Conservation (phyloP, 2,888 invertebrate species). For the Leptinotarsa tumamoca region DNA sequence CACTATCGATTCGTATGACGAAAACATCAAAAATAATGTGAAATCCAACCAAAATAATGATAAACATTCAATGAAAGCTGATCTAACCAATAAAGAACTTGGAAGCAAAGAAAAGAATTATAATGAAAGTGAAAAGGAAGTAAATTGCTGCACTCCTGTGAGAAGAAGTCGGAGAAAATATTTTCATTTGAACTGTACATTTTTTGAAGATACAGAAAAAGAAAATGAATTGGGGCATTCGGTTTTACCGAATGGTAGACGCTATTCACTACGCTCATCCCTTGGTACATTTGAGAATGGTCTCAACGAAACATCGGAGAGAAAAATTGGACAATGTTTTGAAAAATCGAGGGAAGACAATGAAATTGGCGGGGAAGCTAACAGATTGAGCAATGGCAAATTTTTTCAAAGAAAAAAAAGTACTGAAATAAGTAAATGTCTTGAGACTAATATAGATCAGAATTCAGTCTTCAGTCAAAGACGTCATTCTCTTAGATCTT, state of each 20-base stretch:
- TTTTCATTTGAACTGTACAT: not conserved
- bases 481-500: not conserved
- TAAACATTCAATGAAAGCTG: not conserved
- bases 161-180: not conserved
- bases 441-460: not conserved
- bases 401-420: too few relatives aligned
- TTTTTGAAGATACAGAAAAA: not conserved
- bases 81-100: not conserved
- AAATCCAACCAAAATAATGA: not conserved
- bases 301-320: not conserved
- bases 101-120: not conserved
- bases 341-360: too few relatives aligned
- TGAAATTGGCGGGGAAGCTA: too few relatives aligned
- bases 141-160: not conserved
- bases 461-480: not conserved
- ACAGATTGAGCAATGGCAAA: too few relatives aligned
- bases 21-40: not conserved
- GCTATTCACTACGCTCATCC: conserved; percentile 1
- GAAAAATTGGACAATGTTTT: too few relatives aligned
- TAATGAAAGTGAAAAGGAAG: not conserved
- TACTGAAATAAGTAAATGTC: not conserved
- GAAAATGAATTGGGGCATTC: not conserved
- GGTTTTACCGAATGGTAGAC: not conserved
- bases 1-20: not conserved
- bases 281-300: not conserved